Percentiles rank a stretch among this genome's conserved stretches.
These are phyloP conservation scores for Riparia riparia DNA, from an alignment of 2,113 vertebrate species.

Conservation along the genomic window DNA sequence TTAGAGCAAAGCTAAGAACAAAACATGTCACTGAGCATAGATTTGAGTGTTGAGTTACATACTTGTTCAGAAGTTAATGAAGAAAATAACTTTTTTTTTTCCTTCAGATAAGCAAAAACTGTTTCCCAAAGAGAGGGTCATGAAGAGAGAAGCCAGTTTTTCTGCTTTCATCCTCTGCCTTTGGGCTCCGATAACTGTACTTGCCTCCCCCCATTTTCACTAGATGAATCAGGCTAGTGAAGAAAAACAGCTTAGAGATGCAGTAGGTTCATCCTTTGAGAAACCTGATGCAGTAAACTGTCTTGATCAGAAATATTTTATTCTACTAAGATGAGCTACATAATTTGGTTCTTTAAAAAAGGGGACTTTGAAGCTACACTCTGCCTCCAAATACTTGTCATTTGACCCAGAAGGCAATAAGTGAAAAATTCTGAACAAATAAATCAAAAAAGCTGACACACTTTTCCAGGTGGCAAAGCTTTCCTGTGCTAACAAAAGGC, in stretches of 20 bases:
- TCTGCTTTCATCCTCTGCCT: conserved; percentile 42
- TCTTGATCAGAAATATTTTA: conserved; percentile 24
- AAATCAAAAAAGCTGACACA: conserved; percentile 35
- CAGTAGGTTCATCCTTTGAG: conserved; percentile 42
- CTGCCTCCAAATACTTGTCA: conserved; percentile 37
- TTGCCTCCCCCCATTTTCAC: neutral
- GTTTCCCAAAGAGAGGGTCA: conserved; percentile 22
- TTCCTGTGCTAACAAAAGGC: neutral
- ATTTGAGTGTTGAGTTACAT: neutral
- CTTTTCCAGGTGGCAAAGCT: neutral
- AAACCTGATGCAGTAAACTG: conserved; percentile 8
- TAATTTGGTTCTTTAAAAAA: conserved; percentile 21
- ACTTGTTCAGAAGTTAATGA: neutral
- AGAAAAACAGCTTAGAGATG: conserved; percentile 50
- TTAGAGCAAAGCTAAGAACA: neutral
- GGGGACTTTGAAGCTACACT: conserved; percentile 37
- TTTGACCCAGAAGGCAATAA: conserved; percentile 56
- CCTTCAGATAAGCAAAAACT: conserved; percentile 13
- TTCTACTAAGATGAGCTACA: neutral
- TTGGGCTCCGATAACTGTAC: neutral
- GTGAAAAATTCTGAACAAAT: conserved; percentile 41
- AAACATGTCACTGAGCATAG: neutral
- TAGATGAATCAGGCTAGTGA: conserved; percentile 20
- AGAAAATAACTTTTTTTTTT: neutral
- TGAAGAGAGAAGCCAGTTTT: neutral